Percentiles rank a stretch among this genome's conserved stretches.
Evolutionary conservation across 2,797 vertebrate species (phyloP).

Genomic region (Alectoris magna): DNA sequence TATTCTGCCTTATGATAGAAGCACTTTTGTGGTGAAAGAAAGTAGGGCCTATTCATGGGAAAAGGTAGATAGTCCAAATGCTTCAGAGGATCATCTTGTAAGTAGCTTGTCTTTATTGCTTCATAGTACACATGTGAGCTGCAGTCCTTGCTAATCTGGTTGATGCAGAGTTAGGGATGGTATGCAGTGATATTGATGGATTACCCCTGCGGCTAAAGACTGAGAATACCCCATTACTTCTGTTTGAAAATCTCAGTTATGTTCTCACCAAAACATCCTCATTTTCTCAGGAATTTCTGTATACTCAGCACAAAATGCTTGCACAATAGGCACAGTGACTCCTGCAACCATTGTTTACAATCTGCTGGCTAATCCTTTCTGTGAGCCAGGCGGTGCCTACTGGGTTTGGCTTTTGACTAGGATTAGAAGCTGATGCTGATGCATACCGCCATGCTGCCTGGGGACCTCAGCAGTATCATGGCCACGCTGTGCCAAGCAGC

Average conservation of each 20-base stretch:
- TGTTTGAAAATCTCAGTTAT: slow-evolving; percentile 7
- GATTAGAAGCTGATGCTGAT: slow-evolving; percentile 49
- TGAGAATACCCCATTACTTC: neutral
- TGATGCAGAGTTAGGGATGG: slow-evolving; percentile 21
- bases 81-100: slow-evolving; percentile 30
- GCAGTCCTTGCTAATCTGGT: neutral
- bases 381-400: slow-evolving; percentile 26
- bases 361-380: slow-evolving; percentile 49
- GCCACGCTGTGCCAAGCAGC: neutral
- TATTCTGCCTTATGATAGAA: neutral
- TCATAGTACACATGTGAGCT: neutral
- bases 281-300: slow-evolving; percentile 54
- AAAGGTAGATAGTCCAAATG: neutral
- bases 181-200: neutral
- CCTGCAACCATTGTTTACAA: slow-evolving; percentile 46
- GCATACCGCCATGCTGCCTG: slow-evolving; percentile 31
- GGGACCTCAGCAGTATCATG: slow-evolving; percentile 4
- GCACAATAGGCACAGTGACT: neutral
- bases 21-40: neutral
- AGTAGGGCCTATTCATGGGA: neutral
- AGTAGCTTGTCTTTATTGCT: slow-evolving; percentile 33
- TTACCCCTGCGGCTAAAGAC: neutral
- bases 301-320: slow-evolving; percentile 62
- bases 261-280: slow-evolving; percentile 32
- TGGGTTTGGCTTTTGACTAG: slow-evolving; percentile 57